Evolutionary conservation across 2,888 invertebrate genomes (phyloP).

Genomic region (Tetanocera ferruginea): DNA sequence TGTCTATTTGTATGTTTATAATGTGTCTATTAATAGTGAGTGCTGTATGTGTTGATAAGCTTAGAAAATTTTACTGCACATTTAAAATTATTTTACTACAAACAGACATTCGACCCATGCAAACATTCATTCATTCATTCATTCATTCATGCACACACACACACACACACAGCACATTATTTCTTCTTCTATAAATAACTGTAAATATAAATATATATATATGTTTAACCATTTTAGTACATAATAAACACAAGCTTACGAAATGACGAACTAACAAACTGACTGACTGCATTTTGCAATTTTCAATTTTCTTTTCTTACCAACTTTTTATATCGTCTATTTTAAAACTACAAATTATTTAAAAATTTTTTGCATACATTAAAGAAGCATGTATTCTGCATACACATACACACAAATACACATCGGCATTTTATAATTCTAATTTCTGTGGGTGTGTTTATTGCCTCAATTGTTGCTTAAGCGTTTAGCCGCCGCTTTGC

Average conservation of each 20-base stretch:
- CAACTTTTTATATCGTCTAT: too few species aligned
- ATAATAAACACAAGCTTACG: too few species aligned
- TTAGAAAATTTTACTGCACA: constrained; percentile 3
- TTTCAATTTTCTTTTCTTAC: too few species aligned
- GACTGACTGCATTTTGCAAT: too few species aligned
- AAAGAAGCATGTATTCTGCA: too few species aligned
- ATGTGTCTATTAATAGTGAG: not conserved
- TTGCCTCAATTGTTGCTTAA: constrained; percentile 16
- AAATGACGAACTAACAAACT: too few species aligned
- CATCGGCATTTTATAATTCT: not conserved
- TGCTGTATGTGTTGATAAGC: not conserved
- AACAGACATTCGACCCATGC: not conserved
- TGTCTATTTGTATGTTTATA: not conserved
- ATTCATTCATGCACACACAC: not conserved
- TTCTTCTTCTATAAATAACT: too few species aligned
- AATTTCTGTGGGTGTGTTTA: constrained; percentile 4
- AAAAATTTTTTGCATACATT: too few species aligned
- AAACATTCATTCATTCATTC: not conserved
- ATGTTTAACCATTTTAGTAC: too few species aligned
- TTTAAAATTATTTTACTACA: not conserved
- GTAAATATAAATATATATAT: too few species aligned
- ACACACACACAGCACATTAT: not conserved
- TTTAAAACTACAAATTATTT: too few species aligned
- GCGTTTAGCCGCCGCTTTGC: not conserved
- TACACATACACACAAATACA: not conserved